Evolutionary conservation across 64 coral and sea anemone genomes (phyloP).

Genomic region (Dendronephthya gigantea): DNA sequence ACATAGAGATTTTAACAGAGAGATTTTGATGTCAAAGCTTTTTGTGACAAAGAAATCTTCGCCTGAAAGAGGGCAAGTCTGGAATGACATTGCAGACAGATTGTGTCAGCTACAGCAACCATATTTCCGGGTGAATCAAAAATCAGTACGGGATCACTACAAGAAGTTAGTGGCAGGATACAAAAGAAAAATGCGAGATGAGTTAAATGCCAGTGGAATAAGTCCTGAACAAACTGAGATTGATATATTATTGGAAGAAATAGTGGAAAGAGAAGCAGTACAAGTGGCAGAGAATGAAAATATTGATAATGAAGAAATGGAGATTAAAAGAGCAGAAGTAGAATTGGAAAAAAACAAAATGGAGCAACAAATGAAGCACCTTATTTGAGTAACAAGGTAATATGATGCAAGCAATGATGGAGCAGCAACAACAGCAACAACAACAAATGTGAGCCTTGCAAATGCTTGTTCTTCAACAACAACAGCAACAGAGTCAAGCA

Average conservation of each 20-base stretch:
- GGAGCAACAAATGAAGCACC: constrained; percentile 8
- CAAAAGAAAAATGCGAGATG: constrained; percentile 3
- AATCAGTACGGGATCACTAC: constrained; percentile 5
- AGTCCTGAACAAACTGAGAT: not conserved
- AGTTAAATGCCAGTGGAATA: constrained; percentile 10
- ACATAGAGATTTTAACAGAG: not conserved
- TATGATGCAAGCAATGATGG: constrained; percentile 9
- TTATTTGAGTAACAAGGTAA: not conserved
- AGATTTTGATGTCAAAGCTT: not conserved
- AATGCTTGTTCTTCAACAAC: not conserved
- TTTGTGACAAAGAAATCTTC: not conserved
- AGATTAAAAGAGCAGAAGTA: not conserved
- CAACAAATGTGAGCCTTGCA: constrained; percentile 27
- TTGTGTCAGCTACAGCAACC: not conserved
- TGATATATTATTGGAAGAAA: not conserved
- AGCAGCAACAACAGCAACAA: constrained; percentile 30
- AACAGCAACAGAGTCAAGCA: constrained; percentile 8
- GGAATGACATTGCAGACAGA: constrained; percentile 14
- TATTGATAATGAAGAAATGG: constrained; percentile 4
- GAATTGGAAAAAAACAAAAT: constrained; percentile 3
- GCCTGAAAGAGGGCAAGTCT: constrained; percentile 18
- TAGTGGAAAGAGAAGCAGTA: not conserved
- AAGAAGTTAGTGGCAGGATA: constrained; percentile 11
- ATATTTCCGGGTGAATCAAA: not conserved
- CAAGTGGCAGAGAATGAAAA: constrained; percentile 1